phyloP scores from a whole-genome alignment of 2,797 vertebrate species.

The Antennarius maculatus region DNA sequence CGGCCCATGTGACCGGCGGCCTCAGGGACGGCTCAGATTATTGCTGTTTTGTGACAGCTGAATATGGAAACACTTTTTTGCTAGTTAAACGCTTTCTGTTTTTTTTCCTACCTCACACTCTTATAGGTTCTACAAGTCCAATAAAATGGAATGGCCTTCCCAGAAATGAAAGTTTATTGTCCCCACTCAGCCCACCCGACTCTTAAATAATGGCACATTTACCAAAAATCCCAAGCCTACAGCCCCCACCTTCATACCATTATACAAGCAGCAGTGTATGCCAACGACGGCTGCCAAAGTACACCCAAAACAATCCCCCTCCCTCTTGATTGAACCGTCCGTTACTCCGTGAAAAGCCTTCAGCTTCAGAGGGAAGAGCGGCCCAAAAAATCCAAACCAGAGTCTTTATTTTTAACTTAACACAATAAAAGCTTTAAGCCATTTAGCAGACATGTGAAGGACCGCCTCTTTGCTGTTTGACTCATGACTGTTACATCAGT shows the following conservation, averaged over 20 bases:
- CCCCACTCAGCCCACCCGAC: constrained; percentile 69
- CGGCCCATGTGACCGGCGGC: constrained; percentile 56
- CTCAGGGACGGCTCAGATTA: constrained; percentile 57
- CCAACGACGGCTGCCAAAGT: constrained; percentile 65
- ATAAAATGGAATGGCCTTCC: constrained; percentile 82
- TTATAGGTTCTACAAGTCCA: constrained; percentile 75
- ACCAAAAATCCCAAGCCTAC: constrained; percentile 67
- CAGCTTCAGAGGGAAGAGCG: constrained; percentile 24
- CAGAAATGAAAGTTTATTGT: constrained; percentile 83
- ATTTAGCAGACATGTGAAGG: constrained; percentile 30
- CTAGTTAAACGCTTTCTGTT: constrained; percentile 80
- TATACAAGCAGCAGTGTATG: constrained; percentile 39
- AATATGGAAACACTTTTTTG: constrained; percentile 82
- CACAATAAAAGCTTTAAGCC: constrained; percentile 39
- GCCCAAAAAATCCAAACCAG: constrained; percentile 39
- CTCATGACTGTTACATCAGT: constrained; percentile 14
- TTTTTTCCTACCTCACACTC: constrained; percentile 62
- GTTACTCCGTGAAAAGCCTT: constrained; percentile 39
- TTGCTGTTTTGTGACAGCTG: constrained; percentile 74
- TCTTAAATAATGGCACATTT: constrained; percentile 76
- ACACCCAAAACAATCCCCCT: constrained; percentile 67
- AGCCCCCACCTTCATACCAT: constrained; percentile 57
- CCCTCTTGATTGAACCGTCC: constrained; percentile 66
- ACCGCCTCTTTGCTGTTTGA: constrained; percentile 10
- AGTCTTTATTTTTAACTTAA: constrained; percentile 48